Percentiles rank a stretch among this genome's conserved stretches.
Conservation (phyloP, 2,797 vertebrate species). For the Clarias platycephalus region DNA sequence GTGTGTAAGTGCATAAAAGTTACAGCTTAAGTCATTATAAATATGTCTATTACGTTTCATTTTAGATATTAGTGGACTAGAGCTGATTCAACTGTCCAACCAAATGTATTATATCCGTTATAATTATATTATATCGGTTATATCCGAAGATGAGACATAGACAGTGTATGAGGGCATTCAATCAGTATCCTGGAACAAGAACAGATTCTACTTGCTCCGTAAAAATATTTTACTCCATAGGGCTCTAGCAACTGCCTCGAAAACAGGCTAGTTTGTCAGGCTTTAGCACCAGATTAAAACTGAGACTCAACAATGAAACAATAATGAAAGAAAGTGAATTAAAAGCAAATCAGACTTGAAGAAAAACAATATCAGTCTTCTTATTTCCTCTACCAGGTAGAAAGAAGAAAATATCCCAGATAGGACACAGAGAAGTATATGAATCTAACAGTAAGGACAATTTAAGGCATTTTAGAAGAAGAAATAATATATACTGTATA, state of each 20-base stretch:
- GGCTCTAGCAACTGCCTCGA: neutral
- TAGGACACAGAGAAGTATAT: neutral
- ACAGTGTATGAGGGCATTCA: neutral
- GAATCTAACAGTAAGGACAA: neutral
- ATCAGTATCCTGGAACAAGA: neutral
- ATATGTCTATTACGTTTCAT: neutral
- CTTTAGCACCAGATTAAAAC: neutral
- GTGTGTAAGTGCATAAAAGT: neutral
- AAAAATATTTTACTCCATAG: neutral
- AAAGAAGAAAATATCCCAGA: no score
- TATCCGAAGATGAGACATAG: neutral
- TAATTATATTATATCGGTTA: neutral
- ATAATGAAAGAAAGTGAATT: neutral
- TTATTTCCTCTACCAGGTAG: neutral
- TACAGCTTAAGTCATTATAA: neutral
- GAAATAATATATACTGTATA: no score
- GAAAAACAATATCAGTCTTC: neutral
- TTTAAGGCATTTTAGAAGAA: neutral
- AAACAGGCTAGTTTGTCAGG: neutral
- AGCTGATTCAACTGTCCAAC: neutral
- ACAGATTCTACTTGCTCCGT: neutral
- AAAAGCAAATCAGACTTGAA: neutral
- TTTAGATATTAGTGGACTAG: neutral
- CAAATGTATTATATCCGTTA: neutral
- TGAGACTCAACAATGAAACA: conserved; percentile 1